phyloP scores from a whole-genome alignment of 1,140 invertebrate genomes.

The Portunus trituberculatus region DNA sequence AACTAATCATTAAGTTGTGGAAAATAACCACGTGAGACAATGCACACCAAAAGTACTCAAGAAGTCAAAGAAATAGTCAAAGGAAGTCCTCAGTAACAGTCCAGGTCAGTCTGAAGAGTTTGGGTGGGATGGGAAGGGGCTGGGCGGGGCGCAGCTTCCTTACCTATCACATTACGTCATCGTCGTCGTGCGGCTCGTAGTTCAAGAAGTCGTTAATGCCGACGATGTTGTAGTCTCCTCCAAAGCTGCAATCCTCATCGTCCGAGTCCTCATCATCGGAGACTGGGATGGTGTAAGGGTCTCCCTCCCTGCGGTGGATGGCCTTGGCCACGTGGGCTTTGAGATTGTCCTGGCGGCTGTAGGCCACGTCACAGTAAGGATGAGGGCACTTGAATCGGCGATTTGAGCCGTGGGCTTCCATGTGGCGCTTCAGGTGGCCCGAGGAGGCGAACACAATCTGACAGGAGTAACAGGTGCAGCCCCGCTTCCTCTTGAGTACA shows the following conservation, averaged over 20 bases:
- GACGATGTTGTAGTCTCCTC: too few species aligned
- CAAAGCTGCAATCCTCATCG: neutral
- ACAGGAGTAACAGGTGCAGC: neutral
- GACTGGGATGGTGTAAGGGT: neutral
- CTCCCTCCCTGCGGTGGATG: neutral
- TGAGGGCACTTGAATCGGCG: conserved; percentile 47
- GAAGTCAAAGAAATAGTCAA: too few species aligned
- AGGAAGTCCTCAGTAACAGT: too few species aligned
- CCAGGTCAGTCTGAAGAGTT: too few species aligned
- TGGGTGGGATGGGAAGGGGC: too few species aligned
- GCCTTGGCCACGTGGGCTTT: neutral
- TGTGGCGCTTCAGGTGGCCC: conserved; percentile 40
- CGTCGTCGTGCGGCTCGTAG: too few species aligned
- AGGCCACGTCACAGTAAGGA: conserved; percentile 30
- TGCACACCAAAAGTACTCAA: too few species aligned
- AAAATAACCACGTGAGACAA: too few species aligned
- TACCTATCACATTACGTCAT: too few species aligned
- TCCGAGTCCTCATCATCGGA: neutral
- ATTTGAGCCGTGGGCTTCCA: conserved; percentile 33
- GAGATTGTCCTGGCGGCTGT: conserved; percentile 28
- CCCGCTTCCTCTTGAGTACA: neutral
- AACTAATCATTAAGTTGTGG: too few species aligned
- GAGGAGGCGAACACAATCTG: neutral
- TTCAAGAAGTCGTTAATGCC: too few species aligned
- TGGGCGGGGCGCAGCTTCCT: too few species aligned